Evolutionary conservation across 2,888 invertebrate genomes (phyloP), one percentile per base, ranked within the genome.

Genomic region (Cerceris rybyensis): DNA sequence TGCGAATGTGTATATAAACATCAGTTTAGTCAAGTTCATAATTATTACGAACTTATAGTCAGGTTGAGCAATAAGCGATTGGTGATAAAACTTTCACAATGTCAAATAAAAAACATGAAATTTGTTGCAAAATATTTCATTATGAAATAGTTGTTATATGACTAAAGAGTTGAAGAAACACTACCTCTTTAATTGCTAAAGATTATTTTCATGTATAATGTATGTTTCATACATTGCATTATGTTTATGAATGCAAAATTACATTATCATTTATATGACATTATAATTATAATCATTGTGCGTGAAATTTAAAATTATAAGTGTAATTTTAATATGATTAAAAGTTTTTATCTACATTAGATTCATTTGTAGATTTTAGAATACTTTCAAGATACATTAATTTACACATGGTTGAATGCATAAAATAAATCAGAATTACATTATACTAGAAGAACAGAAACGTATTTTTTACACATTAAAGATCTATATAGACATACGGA

Each of bases 391-490:
- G 43, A 50, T 11, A 13, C 5, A 41, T 57, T 64, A n/a, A 6
- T 7, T 63, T 17, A 4, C 17, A 7, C 50, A 41, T 4, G 5
- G 49, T 42, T 64, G 14, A 11, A 17, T 52, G 16, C 58, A 41
- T n/a, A n/a, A n/a, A n/a, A 41, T 58, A 49, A 57, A 58, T 58
- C 13, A 1, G 28, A 55, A 55, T 55, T 55, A 55, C n/a, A 55
- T 55, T 7, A 17, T 70, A 70, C 16, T 43, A 28, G 50, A 64
- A 17, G 49, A 50, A 6, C 17, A 14, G 55, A 57, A 64, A 43
- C 50, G 42, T 64, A 64, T 65, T 70, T 58, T 64, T 58, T 64
- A 67, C 57, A 64, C 58, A 42, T n/a, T 46, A 70, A 41, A 42
- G 4, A 13, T 43, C 49, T 58, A 28, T 64, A n/a, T n/a, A n/a